phyloP scores from a whole-genome alignment of 2,888 invertebrate genomes.

The Hirtodrosophila alboralis region DNA sequence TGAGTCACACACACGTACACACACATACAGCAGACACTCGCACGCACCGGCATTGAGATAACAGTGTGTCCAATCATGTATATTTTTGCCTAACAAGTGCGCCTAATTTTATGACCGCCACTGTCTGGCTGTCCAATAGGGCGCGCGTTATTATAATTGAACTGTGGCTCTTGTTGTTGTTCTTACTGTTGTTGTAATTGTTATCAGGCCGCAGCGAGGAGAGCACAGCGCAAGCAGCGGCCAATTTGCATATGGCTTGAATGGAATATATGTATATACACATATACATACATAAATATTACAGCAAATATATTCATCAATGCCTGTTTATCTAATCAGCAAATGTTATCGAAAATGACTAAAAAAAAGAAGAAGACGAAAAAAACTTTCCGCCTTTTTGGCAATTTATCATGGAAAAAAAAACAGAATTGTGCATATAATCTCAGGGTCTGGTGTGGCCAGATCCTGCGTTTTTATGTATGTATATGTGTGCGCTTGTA shows the following conservation, averaged over 20 bases:
- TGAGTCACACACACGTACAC: constrained; percentile 25
- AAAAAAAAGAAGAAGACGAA: constrained; percentile 22
- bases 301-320: constrained; percentile 46
- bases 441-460: constrained; percentile 29
- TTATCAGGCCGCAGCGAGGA: constrained; percentile 37
- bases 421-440: constrained; percentile 20
- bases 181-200: constrained; percentile 46
- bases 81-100: constrained; percentile 28
- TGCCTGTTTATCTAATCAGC: constrained; percentile 55
- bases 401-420: constrained; percentile 49
- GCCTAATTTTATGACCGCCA: constrained; percentile 56
- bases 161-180: constrained; percentile 36
- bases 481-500: constrained; percentile 33
- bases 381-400: too few species aligned
- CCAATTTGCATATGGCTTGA: constrained; percentile 74
- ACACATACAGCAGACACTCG: constrained; percentile 9
- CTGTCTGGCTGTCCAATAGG: constrained; percentile 60
- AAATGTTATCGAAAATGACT: constrained; percentile 43
- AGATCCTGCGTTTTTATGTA: constrained; percentile 40
- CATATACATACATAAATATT: not conserved
- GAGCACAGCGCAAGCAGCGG: constrained; percentile 22
- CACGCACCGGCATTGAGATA: constrained; percentile 53
- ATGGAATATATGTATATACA: constrained; percentile 28
- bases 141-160: constrained; percentile 56
- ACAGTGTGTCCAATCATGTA: constrained; percentile 36